Conservation (phyloP, 2,797 vertebrate genomes). For the Erpetoichthys calabaricus region DNA sequence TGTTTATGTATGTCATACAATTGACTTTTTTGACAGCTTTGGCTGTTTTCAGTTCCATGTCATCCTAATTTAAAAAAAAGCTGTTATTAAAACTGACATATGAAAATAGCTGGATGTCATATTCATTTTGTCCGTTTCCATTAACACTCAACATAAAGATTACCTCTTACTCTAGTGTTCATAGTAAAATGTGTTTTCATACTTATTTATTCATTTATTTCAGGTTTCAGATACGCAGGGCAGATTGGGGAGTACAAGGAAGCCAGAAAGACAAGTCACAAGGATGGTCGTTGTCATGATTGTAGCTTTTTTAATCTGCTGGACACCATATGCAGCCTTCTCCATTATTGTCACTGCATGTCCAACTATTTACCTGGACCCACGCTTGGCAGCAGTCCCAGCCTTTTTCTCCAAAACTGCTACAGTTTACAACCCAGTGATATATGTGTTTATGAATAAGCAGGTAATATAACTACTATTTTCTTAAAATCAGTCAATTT, state of each 20-base stretch:
- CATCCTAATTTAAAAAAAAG: too few species aligned
- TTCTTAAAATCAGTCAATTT: too few species aligned
- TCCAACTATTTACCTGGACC: conserved; percentile 64
- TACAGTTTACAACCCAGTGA: conserved; percentile 75
- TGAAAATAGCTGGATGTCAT: too few species aligned
- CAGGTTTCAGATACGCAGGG: conserved; percentile 63
- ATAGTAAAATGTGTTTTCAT: not conserved
- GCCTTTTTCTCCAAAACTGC: conserved; percentile 85
- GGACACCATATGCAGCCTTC: conserved; percentile 70
- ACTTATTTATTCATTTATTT: not conserved
- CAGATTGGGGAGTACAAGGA: conserved; percentile 53
- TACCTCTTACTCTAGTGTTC: too few species aligned
- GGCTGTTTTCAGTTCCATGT: too few species aligned
- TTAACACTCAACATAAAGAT: too few species aligned
- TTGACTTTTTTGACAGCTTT: too few species aligned
- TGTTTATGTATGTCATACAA: too few species aligned
- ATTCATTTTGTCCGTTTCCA: too few species aligned
- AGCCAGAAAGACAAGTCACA: conserved; percentile 71
- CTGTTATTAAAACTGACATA: too few species aligned
- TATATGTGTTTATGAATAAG: conserved; percentile 88
- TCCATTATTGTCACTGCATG: conserved; percentile 62
- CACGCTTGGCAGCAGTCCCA: conserved; percentile 61
- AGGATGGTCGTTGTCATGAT: conserved; percentile 82
- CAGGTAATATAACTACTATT: conserved; percentile 46
- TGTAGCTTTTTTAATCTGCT: conserved; percentile 72